Base-by-base conservation (phyloP, 2,797 vertebrate species). In the Oreortyx pictus region DNA sequence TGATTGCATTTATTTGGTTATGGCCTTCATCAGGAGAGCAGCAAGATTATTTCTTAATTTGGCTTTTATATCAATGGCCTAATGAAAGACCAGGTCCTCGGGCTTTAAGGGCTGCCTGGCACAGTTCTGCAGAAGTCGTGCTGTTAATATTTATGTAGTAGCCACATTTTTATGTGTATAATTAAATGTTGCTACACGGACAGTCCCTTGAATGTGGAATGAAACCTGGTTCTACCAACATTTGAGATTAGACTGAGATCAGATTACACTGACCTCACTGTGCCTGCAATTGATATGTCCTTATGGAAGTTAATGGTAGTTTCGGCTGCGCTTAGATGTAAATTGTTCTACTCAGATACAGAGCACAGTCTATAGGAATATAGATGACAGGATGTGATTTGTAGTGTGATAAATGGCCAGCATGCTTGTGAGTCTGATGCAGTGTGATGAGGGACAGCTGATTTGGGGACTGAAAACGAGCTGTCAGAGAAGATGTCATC, bases 401-500 rank as follows among this genome's bases (percentile, higher is more conserved):
- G 44, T 41, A 52, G 59, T 70, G 74, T 87, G 50, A 82, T 74
- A 75, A 87, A 68, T 64, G 59, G 43, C 67, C 81, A 81, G 19
- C 57, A 43, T 72, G 43, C 49, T 78, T 72, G 64, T 59, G 81
- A 56, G 35, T 81, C 43, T 89, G 76, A 60, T 57, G 82, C 60
- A 79, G 66, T 14, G 18, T 84, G 77, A 93, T 37, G 11, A 60
- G 77, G 64, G 52, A 65, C n/a, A 39, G 66, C 70, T 89, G 84
- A 93, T 74, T 80, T 72, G 79, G 76, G 52, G 65, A 9, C 16
- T 61, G 72, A 78, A 81, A 92, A 87, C 62, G 70, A 95, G 75
- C 66, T 89, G 61, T 87, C 39, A 23, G 54, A 73, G 68, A 41
- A 72, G 79, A 78, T 88, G 59, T 50, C 79, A 47, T 33, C 61